These are phyloP conservation scores for Bombus fervidus DNA, from an alignment of 1,140 invertebrate genomes.

Conservation along the genomic window DNA sequence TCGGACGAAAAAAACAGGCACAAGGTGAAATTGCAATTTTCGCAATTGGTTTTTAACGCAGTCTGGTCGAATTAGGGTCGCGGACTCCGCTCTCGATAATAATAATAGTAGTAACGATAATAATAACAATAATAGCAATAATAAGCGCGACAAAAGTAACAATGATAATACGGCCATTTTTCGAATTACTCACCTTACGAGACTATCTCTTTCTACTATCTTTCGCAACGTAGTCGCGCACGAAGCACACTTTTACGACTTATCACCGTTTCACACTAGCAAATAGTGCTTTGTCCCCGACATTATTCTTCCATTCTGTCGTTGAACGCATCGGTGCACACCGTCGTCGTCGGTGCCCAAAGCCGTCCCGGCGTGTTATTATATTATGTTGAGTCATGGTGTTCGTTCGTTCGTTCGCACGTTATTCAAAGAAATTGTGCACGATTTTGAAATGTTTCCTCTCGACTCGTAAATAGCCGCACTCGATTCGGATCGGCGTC, in stretches of 20 bases:
- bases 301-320: conserved; percentile 44
- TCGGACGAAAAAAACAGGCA: background rate
- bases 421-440: background rate
- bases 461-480: background rate
- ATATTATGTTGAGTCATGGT: conserved; percentile 12
- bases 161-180: conserved; percentile 1
- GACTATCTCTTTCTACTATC: conserved; percentile 37
- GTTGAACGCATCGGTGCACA: conserved; percentile 48
- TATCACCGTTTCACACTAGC: conserved; percentile 36
- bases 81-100: background rate
- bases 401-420: background rate
- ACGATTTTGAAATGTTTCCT: background rate
- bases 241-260: conserved; percentile 24
- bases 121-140: background rate
- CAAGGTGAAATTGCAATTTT: background rate
- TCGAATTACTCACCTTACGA: conserved; percentile 22
- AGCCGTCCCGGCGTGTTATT: background rate
- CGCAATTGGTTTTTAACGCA: background rate
- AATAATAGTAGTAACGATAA: background rate
- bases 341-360: background rate
- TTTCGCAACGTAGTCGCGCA: conserved; percentile 39
- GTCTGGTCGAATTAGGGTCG: conserved; percentile 3
- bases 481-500: background rate
- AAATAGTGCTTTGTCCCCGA: conserved; percentile 43
- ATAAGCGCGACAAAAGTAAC: background rate